phyloP scores from a whole-genome alignment of 2,113 vertebrate genomes.

The Eulemur rufifrons region DNA sequence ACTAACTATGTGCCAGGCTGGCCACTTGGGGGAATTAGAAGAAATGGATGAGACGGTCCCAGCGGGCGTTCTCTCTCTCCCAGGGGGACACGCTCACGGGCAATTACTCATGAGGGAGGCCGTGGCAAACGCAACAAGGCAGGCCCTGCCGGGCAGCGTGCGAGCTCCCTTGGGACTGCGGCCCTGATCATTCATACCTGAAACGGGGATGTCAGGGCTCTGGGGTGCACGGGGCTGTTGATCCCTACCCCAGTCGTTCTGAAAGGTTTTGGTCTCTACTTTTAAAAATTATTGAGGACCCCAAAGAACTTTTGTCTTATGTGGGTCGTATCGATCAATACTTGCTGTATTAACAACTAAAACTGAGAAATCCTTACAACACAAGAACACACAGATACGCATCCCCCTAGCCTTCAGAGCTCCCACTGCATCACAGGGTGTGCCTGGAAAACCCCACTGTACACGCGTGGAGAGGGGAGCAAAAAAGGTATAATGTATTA shows the following conservation, averaged over 20 bases:
- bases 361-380: not conserved
- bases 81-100: rapidly evolving
- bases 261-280: not conserved
- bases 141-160: rapidly evolving
- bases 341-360: not conserved
- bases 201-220: not conserved
- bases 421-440: not conserved
- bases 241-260: not conserved
- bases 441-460: not conserved
- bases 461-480: not conserved
- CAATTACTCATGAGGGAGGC: not conserved
- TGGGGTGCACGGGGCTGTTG: not conserved
- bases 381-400: not conserved
- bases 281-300: not conserved
- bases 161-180: not conserved
- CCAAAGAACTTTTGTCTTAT: not conserved
- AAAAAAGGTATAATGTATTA: not conserved
- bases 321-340: not conserved
- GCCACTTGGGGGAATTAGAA: not conserved
- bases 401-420: not conserved
- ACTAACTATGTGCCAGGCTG: not conserved
- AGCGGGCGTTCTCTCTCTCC: not conserved
- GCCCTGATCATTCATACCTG: not conserved
- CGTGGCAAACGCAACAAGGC: not conserved
- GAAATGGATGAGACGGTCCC: not conserved